A percentile compares a stretch with the other conserved stretches of the same genome.
These are phyloP conservation scores for Protosalanx chinensis DNA, from an alignment of 2,797 vertebrate species.

Conservation along the genomic window DNA sequence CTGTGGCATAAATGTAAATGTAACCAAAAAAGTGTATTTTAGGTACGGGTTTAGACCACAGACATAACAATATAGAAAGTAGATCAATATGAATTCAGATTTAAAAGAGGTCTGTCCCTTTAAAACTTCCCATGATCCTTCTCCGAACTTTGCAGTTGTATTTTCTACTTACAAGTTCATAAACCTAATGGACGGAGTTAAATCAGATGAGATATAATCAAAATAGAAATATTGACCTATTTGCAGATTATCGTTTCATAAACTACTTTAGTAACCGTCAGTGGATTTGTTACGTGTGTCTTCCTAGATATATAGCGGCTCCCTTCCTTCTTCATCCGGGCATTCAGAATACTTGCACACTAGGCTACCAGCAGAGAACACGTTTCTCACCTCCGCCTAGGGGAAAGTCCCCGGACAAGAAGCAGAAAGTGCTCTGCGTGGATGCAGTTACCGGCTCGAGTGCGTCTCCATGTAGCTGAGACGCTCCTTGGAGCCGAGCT, in stretches of 20 bases:
- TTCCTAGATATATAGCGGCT: fast-evolving
- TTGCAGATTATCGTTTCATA: fast-evolving
- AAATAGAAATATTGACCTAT: fast-evolving
- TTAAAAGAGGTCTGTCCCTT: constrained; percentile 19
- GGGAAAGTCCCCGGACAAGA: constrained; percentile 72
- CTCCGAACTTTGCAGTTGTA: background rate
- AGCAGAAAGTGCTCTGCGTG: constrained; percentile 63
- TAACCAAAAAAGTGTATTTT: too few relatives aligned
- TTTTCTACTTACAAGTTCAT: background rate
- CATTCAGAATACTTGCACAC: constrained; percentile 69
- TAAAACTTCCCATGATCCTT: constrained; percentile 49
- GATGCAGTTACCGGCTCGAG: background rate
- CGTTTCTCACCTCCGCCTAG: constrained; percentile 48
- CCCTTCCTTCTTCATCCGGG: fast-evolving
- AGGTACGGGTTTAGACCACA: too few relatives aligned
- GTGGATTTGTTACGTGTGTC: fast-evolving
- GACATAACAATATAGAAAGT: too few relatives aligned
- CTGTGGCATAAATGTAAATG: too few relatives aligned
- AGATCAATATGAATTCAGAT: too few relatives aligned
- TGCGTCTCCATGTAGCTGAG: background rate
- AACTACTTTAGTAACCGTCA: constrained; percentile 24
- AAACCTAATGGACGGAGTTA: background rate
- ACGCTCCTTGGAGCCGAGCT: constrained; percentile 50
- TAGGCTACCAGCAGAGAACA: constrained; percentile 61
- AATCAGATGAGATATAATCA: background rate